Evolutionary conservation across 1,140 invertebrate genomes (phyloP).

Genomic region (Conus ventricosus): DNA sequence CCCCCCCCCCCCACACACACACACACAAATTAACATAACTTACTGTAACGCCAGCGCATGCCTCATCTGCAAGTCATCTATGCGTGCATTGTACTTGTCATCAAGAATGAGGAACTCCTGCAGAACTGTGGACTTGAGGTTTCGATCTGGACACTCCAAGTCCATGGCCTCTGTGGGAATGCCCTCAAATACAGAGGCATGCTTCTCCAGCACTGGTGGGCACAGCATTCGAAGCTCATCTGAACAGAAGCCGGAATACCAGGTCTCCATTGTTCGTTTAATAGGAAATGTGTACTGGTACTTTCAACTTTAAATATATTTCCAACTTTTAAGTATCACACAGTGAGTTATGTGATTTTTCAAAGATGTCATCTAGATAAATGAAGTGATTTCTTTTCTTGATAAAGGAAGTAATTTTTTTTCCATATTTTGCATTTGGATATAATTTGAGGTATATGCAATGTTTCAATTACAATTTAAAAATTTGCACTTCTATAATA

Average conservation of each 20-base stretch:
- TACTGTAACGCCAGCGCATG: conserved; percentile 61
- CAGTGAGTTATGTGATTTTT: too few species aligned
- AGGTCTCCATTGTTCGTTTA: neutral
- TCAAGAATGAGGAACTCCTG: conserved; percentile 72
- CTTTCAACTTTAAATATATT: too few species aligned
- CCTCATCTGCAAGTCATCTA: conserved; percentile 61
- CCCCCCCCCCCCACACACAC: too few species aligned
- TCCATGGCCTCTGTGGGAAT: conserved; percentile 72
- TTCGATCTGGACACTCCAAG: conserved; percentile 67
- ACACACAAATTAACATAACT: neutral
- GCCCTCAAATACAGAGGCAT: conserved; percentile 58
- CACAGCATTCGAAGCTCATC: conserved; percentile 40
- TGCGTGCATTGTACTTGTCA: conserved; percentile 64
- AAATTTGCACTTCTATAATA: too few species aligned
- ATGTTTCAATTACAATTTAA: too few species aligned
- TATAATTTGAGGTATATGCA: too few species aligned
- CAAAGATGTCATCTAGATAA: too few species aligned
- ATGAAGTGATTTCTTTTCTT: too few species aligned
- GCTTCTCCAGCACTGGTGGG: conserved; percentile 48
- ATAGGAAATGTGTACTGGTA: too few species aligned
- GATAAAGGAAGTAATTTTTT: too few species aligned
- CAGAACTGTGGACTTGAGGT: conserved; percentile 67
- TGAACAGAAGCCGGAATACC: neutral
- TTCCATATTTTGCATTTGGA: too few species aligned
- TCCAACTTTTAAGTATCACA: too few species aligned